phyloP scores from a whole-genome alignment of 1,140 invertebrate species.

The Trichomalopsis sarcophagae region DNA sequence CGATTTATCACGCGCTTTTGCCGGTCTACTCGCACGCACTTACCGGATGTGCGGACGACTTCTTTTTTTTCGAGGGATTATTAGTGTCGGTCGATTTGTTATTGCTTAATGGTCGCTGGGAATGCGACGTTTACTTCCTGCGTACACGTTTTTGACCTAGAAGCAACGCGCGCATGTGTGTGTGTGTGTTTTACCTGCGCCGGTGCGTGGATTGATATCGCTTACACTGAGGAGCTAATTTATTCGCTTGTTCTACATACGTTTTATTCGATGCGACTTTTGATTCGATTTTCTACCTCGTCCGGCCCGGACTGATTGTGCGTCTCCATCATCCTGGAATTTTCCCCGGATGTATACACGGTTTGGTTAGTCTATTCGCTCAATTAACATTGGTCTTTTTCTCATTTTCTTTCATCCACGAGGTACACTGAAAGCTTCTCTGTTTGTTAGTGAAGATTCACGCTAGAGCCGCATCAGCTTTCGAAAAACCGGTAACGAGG shows the following conservation, averaged over 20 bases:
- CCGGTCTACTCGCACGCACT: background rate
- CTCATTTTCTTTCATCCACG: too few relatives aligned
- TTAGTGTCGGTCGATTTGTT: background rate
- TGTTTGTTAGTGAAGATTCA: background rate
- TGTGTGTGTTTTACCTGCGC: background rate
- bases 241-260: conserved; percentile 30
- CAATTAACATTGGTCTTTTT: too few relatives aligned
- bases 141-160: conserved; percentile 17
- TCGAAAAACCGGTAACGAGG: background rate
- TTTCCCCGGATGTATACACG: too few relatives aligned
- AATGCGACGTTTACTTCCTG: background rate
- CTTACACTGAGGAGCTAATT: background rate
- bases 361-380: too few relatives aligned
- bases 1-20: background rate
- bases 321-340: too few relatives aligned
- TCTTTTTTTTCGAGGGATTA: background rate
- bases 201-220: background rate
- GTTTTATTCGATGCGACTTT: background rate
- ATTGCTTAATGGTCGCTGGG: background rate
- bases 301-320: too few relatives aligned
- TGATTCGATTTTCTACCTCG: too few relatives aligned
- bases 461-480: background rate
- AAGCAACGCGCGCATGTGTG: background rate
- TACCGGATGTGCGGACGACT: background rate
- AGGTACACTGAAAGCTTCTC: too few relatives aligned